Evolutionary conservation across 2,797 vertebrate species (phyloP), one percentile per base, ranked within the genome.

Genomic region (Notolepis coatsorum): DNA sequence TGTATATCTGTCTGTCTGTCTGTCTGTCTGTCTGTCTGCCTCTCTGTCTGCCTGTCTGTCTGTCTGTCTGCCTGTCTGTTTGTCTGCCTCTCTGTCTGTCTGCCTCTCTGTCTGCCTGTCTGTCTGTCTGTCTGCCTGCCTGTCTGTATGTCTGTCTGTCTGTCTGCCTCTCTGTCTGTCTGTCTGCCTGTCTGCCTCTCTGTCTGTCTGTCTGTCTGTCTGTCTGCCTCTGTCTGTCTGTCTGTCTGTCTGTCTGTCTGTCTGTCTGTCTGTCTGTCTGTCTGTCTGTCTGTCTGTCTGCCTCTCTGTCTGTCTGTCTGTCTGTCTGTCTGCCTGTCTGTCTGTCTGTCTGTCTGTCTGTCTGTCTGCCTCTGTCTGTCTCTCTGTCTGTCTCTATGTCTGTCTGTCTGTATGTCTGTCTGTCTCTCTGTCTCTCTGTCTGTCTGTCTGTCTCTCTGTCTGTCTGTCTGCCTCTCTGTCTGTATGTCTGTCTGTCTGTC

Each of bases 61-160:
- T 47, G 55, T 12, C 20, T 73, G 47, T 52, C 59, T 57, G 58
- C 33, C 38, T 35, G 39, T 54, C 50, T 45, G 51, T 30, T 15
- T n/a, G 38, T 24, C 13, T 5, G 13, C 6, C 13, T 17, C 37
- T 31, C 31, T 5, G 56, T 25, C 4, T 6, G 2, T 28, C 37
- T 2, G 18, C 3, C 24, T 17, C 25, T 17, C 7, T 21, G 15
- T 53, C n/a, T n/a, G n/a, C n/a, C n/a, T n/a, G 6, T 7, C n/a
- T n/a, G n/a, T 43, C 25, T 21, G 39, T 46, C 41, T 46, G 55
- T 17, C 41, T 47, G 55, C 10, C 20, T 73, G 47, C 48, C 59
- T 57, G 58, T 39, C 38, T 35, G 39, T 54, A 50, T 45, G 51
- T 30, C 15, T n/a, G 38, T 24, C 13, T 5, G 13, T 10, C 13